Percentiles rank a stretch among this genome's conserved stretches.
Evolutionary conservation across 2,113 vertebrate species (phyloP).

Genomic region (Bostrychus sinensis): DNA sequence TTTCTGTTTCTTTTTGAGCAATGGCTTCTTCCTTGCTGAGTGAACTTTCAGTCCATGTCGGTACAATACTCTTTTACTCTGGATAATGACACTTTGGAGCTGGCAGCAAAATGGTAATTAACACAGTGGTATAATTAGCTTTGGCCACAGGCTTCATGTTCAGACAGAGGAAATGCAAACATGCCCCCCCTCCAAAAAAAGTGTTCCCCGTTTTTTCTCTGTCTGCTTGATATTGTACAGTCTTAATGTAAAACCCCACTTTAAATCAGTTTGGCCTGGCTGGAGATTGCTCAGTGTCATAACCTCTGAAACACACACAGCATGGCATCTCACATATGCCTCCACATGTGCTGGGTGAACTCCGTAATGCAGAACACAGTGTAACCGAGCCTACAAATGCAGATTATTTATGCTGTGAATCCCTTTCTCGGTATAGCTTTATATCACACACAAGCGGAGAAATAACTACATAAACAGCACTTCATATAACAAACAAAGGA

Average conservation of each 20-base stretch:
- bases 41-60: too few species aligned
- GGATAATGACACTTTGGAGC: too few species aligned
- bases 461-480: constrained; percentile 2
- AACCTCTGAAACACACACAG: constrained; percentile 30
- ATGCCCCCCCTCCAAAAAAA: constrained; percentile 30
- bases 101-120: constrained; percentile 68
- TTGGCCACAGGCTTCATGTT: constrained; percentile 63
- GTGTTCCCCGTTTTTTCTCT: constrained; percentile 36
- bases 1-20: too few species aligned
- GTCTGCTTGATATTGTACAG: constrained; percentile 38
- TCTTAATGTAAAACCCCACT: constrained; percentile 43
- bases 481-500: constrained; percentile 24
- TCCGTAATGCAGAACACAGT: constrained; percentile 18
- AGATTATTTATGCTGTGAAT: constrained; percentile 11
- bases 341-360: background rate
- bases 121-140: constrained; percentile 69
- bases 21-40: too few species aligned
- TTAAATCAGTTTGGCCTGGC: constrained; percentile 61
- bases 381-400: constrained; percentile 6
- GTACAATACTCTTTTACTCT: too few species aligned
- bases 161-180: constrained; percentile 44
- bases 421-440: background rate
- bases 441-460: background rate
- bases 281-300: constrained; percentile 44
- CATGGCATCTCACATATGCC: constrained; percentile 9